A percentile compares a stretch with the other conserved stretches of the same genome.
Evolutionary conservation across 2,113 vertebrate genomes (phyloP).

Genomic region (Cochlearius cochlearius): DNA sequence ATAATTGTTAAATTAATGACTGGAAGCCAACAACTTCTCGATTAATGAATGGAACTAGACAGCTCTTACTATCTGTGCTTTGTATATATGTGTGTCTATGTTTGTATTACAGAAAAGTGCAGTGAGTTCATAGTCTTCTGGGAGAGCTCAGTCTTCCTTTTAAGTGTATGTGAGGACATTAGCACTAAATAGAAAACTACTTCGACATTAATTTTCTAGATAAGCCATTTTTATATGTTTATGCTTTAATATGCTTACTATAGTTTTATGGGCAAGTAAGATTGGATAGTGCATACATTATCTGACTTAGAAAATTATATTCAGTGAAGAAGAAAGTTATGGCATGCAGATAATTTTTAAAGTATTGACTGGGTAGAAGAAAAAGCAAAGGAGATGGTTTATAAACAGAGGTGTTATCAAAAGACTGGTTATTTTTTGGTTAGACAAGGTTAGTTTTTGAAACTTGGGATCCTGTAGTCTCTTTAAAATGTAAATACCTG

Average conservation of each 20-base stretch:
- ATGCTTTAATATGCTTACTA: background rate
- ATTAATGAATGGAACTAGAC: background rate
- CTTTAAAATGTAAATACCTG: background rate
- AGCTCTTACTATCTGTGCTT: background rate
- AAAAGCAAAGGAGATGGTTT: background rate
- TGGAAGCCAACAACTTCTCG: background rate
- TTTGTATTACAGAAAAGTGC: background rate
- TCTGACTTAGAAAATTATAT: background rate
- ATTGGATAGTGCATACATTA: background rate
- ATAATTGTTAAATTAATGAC: background rate
- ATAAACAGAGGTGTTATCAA: background rate
- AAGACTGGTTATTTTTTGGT: background rate
- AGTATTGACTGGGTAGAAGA: background rate
- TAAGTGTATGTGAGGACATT: background rate
- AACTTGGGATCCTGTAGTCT: background rate
- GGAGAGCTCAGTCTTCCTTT: background rate
- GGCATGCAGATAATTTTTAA: background rate
- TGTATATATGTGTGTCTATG: background rate
- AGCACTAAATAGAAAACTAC: background rate
- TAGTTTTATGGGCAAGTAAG: background rate
- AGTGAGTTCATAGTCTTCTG: background rate
- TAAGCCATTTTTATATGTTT: background rate
- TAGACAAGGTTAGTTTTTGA: background rate
- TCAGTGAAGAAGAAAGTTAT: background rate
- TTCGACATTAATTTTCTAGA: background rate